Conservation (phyloP, 2,797 vertebrate genomes). For the Anas bernieri region DNA sequence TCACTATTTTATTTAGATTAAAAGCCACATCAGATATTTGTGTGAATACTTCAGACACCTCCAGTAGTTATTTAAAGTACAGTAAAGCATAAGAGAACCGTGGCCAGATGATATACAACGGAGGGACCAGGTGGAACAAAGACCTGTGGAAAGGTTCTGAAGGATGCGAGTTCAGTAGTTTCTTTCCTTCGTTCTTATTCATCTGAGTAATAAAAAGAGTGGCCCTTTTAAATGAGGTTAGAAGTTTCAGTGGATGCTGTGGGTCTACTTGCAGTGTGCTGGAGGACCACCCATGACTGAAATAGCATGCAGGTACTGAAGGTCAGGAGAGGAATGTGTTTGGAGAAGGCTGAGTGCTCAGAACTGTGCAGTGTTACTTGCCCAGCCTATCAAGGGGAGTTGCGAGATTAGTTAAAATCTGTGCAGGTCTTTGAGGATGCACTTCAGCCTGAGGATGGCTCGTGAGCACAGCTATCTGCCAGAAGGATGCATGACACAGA, state of each 20-base stretch:
- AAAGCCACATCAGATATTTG: background rate
- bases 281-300: background rate
- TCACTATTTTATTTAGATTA: background rate
- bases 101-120: background rate
- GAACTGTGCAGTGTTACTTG: background rate
- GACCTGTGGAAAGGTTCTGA: background rate
- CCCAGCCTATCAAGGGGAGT: background rate
- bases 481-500: background rate
- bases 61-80: background rate
- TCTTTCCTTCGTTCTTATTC: background rate
- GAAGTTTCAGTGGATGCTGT: background rate
- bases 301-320: background rate
- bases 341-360: background rate
- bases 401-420: background rate
- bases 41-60: background rate
- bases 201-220: background rate
- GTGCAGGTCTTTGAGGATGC: background rate
- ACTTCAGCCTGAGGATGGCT: background rate
- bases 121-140: background rate
- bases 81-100: background rate
- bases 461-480: background rate
- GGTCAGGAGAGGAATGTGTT: background rate
- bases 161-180: background rate
- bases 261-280: background rate
- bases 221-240: background rate